Percentiles rank a stretch among this genome's conserved stretches.
phyloP scores from a whole-genome alignment of 2,888 invertebrate species.

The Fragum whitleyi region DNA sequence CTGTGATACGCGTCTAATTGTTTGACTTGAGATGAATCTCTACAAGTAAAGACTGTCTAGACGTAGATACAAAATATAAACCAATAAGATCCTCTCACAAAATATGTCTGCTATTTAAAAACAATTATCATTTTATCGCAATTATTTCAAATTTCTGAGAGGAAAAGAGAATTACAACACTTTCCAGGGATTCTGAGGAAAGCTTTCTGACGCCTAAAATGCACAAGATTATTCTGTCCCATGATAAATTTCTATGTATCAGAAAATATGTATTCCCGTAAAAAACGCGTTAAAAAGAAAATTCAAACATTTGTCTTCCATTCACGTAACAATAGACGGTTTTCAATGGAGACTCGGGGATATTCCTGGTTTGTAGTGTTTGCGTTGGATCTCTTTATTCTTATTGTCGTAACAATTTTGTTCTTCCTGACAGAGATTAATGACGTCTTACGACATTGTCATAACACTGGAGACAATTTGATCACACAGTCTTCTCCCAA shows the following conservation, averaged over 20 bases:
- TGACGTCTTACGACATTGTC: conserved; percentile 63
- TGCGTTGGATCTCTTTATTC: conserved; percentile 28
- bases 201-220: conserved; percentile 30
- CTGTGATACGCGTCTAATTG: no score
- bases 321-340: conserved; percentile 20
- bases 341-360: conserved; percentile 26
- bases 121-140: conserved; percentile 29
- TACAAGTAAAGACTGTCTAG: background rate
- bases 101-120: conserved; percentile 16
- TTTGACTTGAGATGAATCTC: background rate
- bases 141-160: conserved; percentile 28
- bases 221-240: conserved; percentile 28
- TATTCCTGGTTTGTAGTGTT: conserved; percentile 16
- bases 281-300: conserved; percentile 26
- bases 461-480: conserved; percentile 64
- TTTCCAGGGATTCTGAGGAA: conserved; percentile 19
- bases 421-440: conserved; percentile 62
- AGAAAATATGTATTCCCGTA: conserved; percentile 27
- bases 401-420: conserved; percentile 65
- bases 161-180: conserved; percentile 21
- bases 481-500: conserved; percentile 49
- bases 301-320: conserved; percentile 32
- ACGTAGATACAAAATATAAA: background rate
- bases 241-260: conserved; percentile 27
- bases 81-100: conserved; percentile 8